Evolutionary conservation across 92 coral and sea anemone genomes (phyloP), one percentile per base, ranked within the genome.

Genomic region (Palythoa heliodiscus): DNA sequence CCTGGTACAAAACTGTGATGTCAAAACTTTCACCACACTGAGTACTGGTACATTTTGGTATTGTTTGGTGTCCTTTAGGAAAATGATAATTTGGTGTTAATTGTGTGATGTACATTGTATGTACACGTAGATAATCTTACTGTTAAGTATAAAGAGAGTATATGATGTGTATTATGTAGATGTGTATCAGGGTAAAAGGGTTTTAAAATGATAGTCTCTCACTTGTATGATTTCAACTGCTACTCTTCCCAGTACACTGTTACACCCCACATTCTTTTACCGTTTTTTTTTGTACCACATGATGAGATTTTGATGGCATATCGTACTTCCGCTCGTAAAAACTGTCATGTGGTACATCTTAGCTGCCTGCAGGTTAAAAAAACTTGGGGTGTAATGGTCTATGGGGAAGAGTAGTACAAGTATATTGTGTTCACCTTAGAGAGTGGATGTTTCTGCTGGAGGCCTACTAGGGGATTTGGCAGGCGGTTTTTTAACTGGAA

Each of bases 401-500:
- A 57, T 19, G 19, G 19, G 64, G n/a, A 57, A 57, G 64, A 57
- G 64, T 57, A 57, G 64, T 57, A 57, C 22, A 57, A 57, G 64
- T 12, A 57, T 57, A 57, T 57, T 57, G 64, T 57, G 64, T 57
- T 57, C 64, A 57, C 64, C 64, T 57, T 13, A 19, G 64, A 57
- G 16, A 57, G 19, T 57, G 64, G 64, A 57, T 12, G n/a, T 57
- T 57, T 57, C 64, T 57, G 64, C n/a, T 57, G 64, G 64, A 57
- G 64, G n/a, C 64, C 64, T 57, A 16, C 64, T 57, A 57, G 64
- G 64, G 64, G 64, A 57, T 57, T 57, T 57, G 64, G 19, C 64
- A 57, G 64, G 64, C 11, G 64, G 11, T 57, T 14, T 57, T 57
- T 57, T 57, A 57, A 57, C 64, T 57, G 64, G 64, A 57, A 57